Base-by-base conservation (phyloP, 2,888 invertebrate species). In the Cryptosula pallasiana region DNA sequence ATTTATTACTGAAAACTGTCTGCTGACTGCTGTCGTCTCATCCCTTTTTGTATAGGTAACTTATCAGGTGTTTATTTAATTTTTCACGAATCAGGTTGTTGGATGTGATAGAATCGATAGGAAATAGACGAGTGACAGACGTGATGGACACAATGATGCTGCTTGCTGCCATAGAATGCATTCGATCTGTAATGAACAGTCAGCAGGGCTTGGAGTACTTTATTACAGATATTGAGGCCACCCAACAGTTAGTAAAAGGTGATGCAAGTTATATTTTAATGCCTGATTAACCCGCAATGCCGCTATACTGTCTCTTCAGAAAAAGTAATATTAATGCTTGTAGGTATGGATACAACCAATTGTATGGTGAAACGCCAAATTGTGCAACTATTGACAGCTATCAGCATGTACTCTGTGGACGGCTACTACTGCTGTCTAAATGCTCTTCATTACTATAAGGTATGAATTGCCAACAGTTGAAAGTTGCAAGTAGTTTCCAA, bases 271-370 rank as follows among this genome's bases (percentile, higher is more conserved):
- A n/a, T n/a, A n/a, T n/a, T n/a, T n/a, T n/a, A n/a, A n/a, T n/a
- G n/a, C n/a, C n/a, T n/a, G n/a, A n/a, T n/a, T n/a, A n/a, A n/a
- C n/a, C n/a, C n/a, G n/a, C n/a, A n/a, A n/a, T n/a, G n/a, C n/a
- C n/a, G n/a, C n/a, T n/a, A n/a, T n/a, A n/a, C n/a, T n/a, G n/a
- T n/a, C n/a, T n/a, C n/a, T n/a, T n/a, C n/a, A n/a, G n/a, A n/a
- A n/a, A n/a, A n/a, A n/a, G n/a, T n/a, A n/a, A n/a, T n/a, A n/a
- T 45, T 45, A 45, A 45, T 45, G 45, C 45, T 45, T 45, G 45
- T 63, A 63, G 63, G 29, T 13, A 63, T 63, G 63, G 63, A 63
- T 34, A 63, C 63, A 25, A 9, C 63, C 2, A 63, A 63, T n/a
- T 32, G 63, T n/a, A 63, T 63, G 27, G 63, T 63, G 32, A 63